Evolutionary conservation across 2,888 invertebrate species (phyloP).

Genomic region (Scaeva pyrastri): DNA sequence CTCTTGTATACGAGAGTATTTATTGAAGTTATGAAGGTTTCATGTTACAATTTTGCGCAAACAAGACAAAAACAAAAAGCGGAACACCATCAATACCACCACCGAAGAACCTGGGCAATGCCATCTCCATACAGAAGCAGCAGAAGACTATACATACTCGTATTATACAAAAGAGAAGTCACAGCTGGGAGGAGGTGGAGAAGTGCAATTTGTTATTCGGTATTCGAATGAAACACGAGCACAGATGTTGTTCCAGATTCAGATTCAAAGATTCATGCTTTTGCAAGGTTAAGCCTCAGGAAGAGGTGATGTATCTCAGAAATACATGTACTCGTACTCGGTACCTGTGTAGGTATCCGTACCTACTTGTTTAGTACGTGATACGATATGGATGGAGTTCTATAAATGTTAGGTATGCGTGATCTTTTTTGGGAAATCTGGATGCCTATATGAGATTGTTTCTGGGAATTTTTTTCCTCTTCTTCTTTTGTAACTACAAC

Average conservation of each 20-base stretch:
- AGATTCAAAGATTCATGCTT: too few relatives aligned
- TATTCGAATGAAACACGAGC: constrained; percentile 64
- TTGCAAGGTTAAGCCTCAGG: constrained; percentile 55
- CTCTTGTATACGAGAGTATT: constrained; percentile 49
- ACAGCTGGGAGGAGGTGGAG: constrained; percentile 38
- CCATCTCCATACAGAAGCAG: neutral
- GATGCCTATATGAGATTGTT: neutral
- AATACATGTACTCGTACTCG: too few relatives aligned
- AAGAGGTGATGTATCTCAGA: constrained; percentile 42
- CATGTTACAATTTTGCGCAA: constrained; percentile 64
- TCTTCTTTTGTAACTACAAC: neutral
- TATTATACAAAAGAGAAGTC: neutral
- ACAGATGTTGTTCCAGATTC: constrained; percentile 66
- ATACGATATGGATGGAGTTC: constrained; percentile 42
- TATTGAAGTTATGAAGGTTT: constrained; percentile 67
- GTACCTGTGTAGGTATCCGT: too few relatives aligned
- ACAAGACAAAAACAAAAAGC: constrained; percentile 13
- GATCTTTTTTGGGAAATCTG: constrained; percentile 27
- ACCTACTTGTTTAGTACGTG: neutral
- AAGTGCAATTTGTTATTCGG: constrained; percentile 57
- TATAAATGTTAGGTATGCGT: constrained; percentile 18
- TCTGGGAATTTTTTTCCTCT: neutral
- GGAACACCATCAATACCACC: constrained; percentile 17
- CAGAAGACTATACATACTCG: neutral
- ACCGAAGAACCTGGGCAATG: constrained; percentile 6